Percentiles rank a stretch among this genome's conserved stretches.
Evolutionary conservation across 2,113 vertebrate species (phyloP).

Genomic region (Melanostigma gelatinosum): DNA sequence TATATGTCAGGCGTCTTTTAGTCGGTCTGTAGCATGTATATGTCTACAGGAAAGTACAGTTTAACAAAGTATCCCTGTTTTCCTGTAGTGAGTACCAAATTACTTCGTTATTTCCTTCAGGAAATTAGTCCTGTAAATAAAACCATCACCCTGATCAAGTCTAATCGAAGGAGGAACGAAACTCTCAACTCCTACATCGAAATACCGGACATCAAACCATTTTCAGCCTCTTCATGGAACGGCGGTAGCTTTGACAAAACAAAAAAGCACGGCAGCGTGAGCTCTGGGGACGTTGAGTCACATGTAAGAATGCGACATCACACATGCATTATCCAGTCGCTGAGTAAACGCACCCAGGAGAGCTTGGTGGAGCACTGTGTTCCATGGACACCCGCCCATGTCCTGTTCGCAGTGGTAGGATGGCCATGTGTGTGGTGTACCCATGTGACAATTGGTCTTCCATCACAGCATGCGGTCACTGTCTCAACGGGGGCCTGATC

Average conservation of each 20-base stretch:
- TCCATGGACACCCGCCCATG: slow-evolving; percentile 53
- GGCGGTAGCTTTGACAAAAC: slow-evolving; percentile 17
- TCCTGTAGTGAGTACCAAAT: not conserved
- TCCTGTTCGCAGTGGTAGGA: slow-evolving; percentile 13
- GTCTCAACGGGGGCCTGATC: slow-evolving; percentile 20
- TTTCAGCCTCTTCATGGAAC: slow-evolving; percentile 1
- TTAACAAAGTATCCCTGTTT: not conserved
- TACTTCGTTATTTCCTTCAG: not conserved
- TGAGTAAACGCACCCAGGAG: slow-evolving; percentile 9
- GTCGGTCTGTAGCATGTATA: not conserved
- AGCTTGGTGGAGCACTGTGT: slow-evolving; percentile 22
- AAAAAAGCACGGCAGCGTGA: slow-evolving; percentile 13
- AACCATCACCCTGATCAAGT: not conserved
- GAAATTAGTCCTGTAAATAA: not conserved
- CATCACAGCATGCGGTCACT: slow-evolving; percentile 22
- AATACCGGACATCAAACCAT: not conserved
- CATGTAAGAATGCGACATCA: slow-evolving; percentile 24
- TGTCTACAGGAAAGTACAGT: not conserved
- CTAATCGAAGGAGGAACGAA: not conserved
- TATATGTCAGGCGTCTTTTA: not conserved
- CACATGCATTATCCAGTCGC: slow-evolving; percentile 20
- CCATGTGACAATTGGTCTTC: slow-evolving; percentile 25
- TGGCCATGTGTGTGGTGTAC: not conserved
- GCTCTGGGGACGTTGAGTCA: slow-evolving; percentile 32
- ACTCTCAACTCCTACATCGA: not conserved